phyloP scores from a whole-genome alignment of 2,888 invertebrate genomes.

The Silvanus unidentatus region DNA sequence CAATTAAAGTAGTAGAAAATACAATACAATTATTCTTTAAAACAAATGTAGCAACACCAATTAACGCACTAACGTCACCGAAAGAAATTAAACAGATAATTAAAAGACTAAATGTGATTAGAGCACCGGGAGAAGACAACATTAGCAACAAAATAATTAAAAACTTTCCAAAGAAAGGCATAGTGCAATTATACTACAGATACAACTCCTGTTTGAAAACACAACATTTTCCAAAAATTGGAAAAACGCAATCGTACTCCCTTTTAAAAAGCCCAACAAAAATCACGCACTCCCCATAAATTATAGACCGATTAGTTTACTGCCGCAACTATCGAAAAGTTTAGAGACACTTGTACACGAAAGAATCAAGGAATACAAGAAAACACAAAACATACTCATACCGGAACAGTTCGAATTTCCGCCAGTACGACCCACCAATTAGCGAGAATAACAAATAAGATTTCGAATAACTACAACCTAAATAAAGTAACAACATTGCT shows the following conservation, averaged over 20 bases:
- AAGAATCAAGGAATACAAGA: background rate
- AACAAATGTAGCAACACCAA: background rate
- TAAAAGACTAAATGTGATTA: background rate
- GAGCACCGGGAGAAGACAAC: conserved; percentile 6
- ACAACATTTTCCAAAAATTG: conserved; percentile 6
- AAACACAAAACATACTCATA: background rate
- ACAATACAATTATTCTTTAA: background rate
- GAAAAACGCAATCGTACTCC: conserved; percentile 4
- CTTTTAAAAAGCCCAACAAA: conserved; percentile 7
- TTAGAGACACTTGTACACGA: background rate
- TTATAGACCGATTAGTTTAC: conserved; percentile 10
- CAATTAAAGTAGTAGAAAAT: background rate
- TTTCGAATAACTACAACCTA: background rate
- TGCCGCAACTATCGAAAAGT: background rate
- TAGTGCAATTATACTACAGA: conserved; percentile 3
- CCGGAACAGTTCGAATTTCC: background rate
- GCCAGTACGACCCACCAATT: background rate
- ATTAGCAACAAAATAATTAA: conserved; percentile 6
- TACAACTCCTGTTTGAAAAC: background rate
- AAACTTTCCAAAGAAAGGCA: conserved; percentile 12
- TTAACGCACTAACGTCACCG: background rate
- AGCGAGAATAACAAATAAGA: background rate
- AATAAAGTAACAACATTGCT: background rate
- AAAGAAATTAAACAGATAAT: background rate
- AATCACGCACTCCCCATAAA: conserved; percentile 4